These are phyloP conservation scores for Oppia nitens DNA, from an alignment of 1,140 invertebrate genomes.

Conservation along the genomic window DNA sequence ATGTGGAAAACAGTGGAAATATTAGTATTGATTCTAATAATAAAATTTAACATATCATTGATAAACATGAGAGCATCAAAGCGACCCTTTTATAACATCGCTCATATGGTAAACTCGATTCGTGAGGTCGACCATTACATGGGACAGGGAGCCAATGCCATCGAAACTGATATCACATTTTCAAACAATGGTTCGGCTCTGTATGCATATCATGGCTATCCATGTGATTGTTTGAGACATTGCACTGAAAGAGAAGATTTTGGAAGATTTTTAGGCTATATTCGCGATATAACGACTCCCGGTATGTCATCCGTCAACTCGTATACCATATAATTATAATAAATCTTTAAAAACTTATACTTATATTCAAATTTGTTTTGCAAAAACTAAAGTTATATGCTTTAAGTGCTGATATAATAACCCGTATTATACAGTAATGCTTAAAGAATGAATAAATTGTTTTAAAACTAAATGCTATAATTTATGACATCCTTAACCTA, in stretches of 20 bases:
- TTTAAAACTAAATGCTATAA: too few relatives aligned
- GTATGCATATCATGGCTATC: slow-evolving; percentile 21
- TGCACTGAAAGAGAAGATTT: slow-evolving; percentile 19
- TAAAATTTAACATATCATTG: neutral
- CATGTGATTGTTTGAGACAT: slow-evolving; percentile 23
- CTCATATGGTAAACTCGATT: slow-evolving; percentile 24
- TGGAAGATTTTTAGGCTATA: slow-evolving; percentile 16
- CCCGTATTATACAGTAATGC: too few relatives aligned
- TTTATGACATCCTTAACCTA: too few relatives aligned
- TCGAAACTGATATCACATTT: slow-evolving; percentile 23
- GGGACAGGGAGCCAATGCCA: slow-evolving; percentile 21
- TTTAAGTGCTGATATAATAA: too few relatives aligned
- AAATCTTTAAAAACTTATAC: too few relatives aligned
- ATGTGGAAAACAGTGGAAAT: neutral
- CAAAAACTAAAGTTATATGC: too few relatives aligned
- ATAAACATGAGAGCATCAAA: neutral
- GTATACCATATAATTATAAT: too few relatives aligned
- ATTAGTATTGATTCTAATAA: neutral
- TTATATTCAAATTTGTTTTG: too few relatives aligned
- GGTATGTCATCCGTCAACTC: neutral
- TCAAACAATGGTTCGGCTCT: slow-evolving; percentile 18
- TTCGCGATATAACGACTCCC: slow-evolving; percentile 17
- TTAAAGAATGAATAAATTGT: too few relatives aligned
- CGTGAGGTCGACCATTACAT: slow-evolving; percentile 21
- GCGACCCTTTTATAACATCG: slow-evolving; percentile 22